Base-by-base conservation (phyloP, 2,797 vertebrate species). In the Rhincodon typus region DNA sequence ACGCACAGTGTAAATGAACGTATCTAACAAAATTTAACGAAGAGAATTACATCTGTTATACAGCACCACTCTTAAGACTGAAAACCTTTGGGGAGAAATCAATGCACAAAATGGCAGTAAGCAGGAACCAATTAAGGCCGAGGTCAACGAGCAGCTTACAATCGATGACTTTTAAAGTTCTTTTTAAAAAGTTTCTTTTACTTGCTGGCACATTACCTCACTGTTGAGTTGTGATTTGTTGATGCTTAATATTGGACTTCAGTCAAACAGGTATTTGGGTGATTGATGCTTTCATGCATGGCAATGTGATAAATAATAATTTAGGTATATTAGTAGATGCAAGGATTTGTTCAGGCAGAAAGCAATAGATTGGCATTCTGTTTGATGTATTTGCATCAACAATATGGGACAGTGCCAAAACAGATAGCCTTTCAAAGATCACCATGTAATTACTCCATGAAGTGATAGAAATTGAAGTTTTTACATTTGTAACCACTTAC, bases 401-500 rank as follows among this genome's bases (percentile, higher is more conserved):
- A 21, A 93, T 25, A 1, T 42, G n/a, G n/a, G 42, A 38, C 38
- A 84, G 21, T 46, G 82, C 19, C 21, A 23, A 69, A 90, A 66
- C n/a, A 93, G 19, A 69, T 93, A 19, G 34, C 69, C 62, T 42
- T 93, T 38, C 66, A 12, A 21, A 38, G 90, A 23, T 38, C 38
- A 67, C 7, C 53, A 34, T 95, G 70, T 15, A 77, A 70, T 70
- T 94, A 94, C 27, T 2, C 53, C 46, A 42, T 10, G 57, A 74
- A 95, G 30, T 30, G 34, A 74, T 0, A 57, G 50, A 95, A 21
- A 21, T 77, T 5, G 50, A 13, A 1, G 25, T 34, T 27, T 70
- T 94, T 95, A 69, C 8, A 62, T 30, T 72, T 94, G 69, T 72
- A 94, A 94, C 46, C 10, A 94, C 94, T 95, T 95, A 95, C 94